phyloP scores from a whole-genome alignment of 1,140 invertebrate species.

The Conopomorpha cramerella region DNA sequence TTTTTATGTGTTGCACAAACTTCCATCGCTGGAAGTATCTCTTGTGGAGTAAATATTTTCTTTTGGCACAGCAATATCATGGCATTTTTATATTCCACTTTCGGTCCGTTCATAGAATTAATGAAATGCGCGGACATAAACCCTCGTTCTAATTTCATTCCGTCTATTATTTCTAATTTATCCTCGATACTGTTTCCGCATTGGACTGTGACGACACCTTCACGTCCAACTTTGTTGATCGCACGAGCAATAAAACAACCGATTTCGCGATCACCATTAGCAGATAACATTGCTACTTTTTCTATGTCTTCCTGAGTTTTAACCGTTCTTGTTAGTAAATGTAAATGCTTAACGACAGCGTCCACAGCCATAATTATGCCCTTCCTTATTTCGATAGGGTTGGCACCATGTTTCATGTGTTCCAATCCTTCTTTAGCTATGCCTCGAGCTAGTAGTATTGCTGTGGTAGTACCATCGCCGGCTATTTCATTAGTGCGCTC shows the following conservation, averaged over 20 bases:
- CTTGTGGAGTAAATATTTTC: conserved; percentile 88
- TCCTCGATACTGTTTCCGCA: conserved; percentile 92
- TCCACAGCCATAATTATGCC: conserved; percentile 92
- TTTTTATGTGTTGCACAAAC: conserved; percentile 81
- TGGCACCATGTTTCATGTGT: conserved; percentile 88
- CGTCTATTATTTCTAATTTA: conserved; percentile 90
- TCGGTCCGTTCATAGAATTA: conserved; percentile 85
- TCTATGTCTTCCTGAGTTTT: conserved; percentile 93
- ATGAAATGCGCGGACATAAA: conserved; percentile 97
- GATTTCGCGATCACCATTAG: conserved; percentile 87
- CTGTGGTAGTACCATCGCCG: conserved; percentile 93
- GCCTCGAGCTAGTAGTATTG: conserved; percentile 81
- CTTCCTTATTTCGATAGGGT: conserved; percentile 88
- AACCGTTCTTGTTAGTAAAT: conserved; percentile 80
- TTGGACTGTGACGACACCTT: conserved; percentile 95
- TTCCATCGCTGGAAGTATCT: conserved; percentile 90
- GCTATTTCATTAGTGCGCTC: conserved; percentile 96
- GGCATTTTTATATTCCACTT: conserved; percentile 91
- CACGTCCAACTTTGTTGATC: conserved; percentile 91
- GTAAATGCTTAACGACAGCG: conserved; percentile 76
- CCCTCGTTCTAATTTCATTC: conserved; percentile 96
- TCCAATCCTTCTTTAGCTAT: conserved; percentile 96
- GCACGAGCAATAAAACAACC: conserved; percentile 88
- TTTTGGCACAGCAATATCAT: conserved; percentile 87
- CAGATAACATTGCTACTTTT: conserved; percentile 95